phyloP scores from a whole-genome alignment of 2,113 vertebrate species.

The Ahaetulla prasina region DNA sequence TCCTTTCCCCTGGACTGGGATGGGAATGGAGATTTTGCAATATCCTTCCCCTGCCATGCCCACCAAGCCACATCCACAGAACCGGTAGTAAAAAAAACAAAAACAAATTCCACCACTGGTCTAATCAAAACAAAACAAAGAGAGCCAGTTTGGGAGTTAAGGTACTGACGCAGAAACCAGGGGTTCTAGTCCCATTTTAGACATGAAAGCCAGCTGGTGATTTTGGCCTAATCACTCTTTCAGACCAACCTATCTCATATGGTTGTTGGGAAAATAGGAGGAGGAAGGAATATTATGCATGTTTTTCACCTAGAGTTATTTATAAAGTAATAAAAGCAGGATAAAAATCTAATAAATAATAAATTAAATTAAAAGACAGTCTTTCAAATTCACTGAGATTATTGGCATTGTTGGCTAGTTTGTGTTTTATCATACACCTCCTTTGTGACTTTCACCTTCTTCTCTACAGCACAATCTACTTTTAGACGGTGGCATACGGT shows the following conservation, averaged over 20 bases:
- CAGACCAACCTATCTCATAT: not conserved
- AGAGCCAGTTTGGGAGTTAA: not conserved
- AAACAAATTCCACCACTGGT: no score
- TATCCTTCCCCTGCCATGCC: no score
- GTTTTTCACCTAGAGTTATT: not conserved
- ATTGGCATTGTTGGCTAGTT: not conserved
- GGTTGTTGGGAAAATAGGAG: not conserved
- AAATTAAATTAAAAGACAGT: not conserved
- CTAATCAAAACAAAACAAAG: not conserved
- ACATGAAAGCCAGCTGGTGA: not conserved
- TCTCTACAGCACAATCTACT: not conserved
- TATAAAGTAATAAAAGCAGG: not conserved
- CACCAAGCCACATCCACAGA: no score
- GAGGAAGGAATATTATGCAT: not conserved
- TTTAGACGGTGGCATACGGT: not conserved
- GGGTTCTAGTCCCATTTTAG: not conserved
- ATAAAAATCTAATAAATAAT: not conserved
- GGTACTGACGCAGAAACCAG: not conserved
- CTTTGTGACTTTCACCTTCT: not conserved
- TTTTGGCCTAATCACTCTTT: not conserved
- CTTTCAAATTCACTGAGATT: not conserved
- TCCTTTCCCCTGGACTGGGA: no score
- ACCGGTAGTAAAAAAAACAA: no score
- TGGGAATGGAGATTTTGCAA: no score
- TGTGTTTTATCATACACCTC: no score